Evolutionary conservation across 2,113 vertebrate genomes (phyloP).

Genomic region (Phaethon lepturus): DNA sequence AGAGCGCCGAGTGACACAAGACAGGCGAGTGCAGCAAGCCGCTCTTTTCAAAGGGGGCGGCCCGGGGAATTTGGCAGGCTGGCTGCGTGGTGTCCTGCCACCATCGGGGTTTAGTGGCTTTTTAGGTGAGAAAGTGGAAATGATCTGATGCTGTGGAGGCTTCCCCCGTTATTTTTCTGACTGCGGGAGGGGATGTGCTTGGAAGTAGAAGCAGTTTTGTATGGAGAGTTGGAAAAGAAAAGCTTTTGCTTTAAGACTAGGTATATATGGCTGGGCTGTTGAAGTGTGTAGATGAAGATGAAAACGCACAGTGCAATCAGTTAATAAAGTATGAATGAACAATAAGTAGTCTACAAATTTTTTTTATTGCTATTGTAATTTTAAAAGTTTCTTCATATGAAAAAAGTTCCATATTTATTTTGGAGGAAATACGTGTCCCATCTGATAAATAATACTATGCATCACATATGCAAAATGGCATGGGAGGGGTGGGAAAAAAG

Average conservation of each 20-base stretch:
- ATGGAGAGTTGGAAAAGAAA: neutral
- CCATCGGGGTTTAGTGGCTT: neutral
- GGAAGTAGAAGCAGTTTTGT: neutral
- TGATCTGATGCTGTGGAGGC: neutral
- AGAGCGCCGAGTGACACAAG: neutral
- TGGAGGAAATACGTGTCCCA: neutral
- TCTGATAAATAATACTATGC: neutral
- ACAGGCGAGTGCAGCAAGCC: neutral
- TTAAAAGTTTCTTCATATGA: neutral
- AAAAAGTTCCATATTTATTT: neutral
- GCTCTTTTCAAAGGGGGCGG: neutral
- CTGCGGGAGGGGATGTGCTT: neutral
- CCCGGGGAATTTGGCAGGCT: neutral
- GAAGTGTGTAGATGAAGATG: neutral
- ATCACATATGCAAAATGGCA: neutral
- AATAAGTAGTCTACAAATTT: neutral
- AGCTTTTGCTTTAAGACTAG: neutral
- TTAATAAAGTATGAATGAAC: neutral
- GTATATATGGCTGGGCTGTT: neutral
- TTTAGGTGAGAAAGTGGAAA: neutral
- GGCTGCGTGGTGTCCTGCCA: neutral
- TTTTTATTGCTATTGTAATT: neutral
- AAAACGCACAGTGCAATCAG: neutral
- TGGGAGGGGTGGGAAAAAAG: neutral
- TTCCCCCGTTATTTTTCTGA: slow-evolving; percentile 6